Evolutionary conservation across 1,140 invertebrate species (phyloP).

Genomic region (Procambarus virginalis): DNA sequence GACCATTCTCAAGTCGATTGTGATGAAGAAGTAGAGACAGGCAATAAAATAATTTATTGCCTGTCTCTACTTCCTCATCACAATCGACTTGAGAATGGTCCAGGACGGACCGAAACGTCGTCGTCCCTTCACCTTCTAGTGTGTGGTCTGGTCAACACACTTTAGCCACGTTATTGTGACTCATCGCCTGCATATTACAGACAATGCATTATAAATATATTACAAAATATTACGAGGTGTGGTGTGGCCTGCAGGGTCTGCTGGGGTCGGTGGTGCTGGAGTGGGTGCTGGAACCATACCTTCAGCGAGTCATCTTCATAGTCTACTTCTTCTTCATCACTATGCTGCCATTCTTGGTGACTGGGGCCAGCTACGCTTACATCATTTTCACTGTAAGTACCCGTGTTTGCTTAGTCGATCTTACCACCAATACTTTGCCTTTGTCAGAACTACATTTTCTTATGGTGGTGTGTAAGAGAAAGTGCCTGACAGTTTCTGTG

Average conservation of each 20-base stretch:
- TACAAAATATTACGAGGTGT: not conserved
- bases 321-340: slow-evolving; percentile 6
- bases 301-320: not conserved
- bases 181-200: not conserved
- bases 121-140: no score
- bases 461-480: no score
- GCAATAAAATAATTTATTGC: no score
- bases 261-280: not conserved
- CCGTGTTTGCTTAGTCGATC: not conserved
- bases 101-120: no score
- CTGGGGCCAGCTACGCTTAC: not conserved
- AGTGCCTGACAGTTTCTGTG: no score
- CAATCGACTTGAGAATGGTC: no score
- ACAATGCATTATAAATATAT: not conserved
- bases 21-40: no score
- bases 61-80: no score
- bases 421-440: no score
- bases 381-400: slow-evolving; percentile 17
- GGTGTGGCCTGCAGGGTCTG: not conserved
- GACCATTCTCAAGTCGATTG: no score
- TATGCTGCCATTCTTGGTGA: not conserved
- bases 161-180: not conserved
- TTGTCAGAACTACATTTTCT: no score
- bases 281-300: not conserved
- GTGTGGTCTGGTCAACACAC: not conserved